These are phyloP conservation scores for Sturnira hondurensis DNA, from an alignment of 2,113 vertebrate genomes.

Conservation along the genomic window DNA sequence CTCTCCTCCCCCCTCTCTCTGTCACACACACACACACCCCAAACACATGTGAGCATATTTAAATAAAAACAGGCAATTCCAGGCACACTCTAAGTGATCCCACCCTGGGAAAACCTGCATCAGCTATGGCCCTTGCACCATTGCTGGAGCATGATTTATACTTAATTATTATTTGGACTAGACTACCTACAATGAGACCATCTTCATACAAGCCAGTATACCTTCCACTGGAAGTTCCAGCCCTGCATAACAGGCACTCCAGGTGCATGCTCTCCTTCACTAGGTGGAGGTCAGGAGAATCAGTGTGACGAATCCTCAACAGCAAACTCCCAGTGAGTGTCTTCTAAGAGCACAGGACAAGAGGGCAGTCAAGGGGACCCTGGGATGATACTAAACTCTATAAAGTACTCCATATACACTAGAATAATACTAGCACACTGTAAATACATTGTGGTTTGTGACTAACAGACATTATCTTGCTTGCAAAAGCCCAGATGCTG, in stretches of 20 bases:
- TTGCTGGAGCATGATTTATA: constrained; percentile 15
- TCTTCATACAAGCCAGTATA: constrained; percentile 14
- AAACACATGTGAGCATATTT: not conserved
- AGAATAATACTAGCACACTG: not conserved
- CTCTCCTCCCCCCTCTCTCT: too few species aligned
- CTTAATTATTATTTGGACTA: constrained; percentile 4
- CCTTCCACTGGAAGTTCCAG: constrained; percentile 20
- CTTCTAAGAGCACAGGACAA: not conserved
- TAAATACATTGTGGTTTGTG: not conserved
- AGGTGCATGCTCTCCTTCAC: not conserved
- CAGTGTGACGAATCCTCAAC: not conserved
- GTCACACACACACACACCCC: not conserved
- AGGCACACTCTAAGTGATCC: not conserved
- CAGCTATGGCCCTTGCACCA: not conserved
- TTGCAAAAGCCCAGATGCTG: not conserved
- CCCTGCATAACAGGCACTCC: not conserved
- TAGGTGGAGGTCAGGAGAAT: not conserved
- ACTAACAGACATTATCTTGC: not conserved
- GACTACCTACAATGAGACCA: constrained; percentile 25
- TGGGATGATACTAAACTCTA: not conserved
- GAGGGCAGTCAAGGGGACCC: not conserved
- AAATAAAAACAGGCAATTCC: not conserved
- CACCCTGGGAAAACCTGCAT: not conserved
- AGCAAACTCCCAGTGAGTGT: not conserved
- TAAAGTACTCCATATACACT: not conserved